These are phyloP conservation scores for Zaprionus inermis DNA, from an alignment of 1,140 invertebrate genomes.

Conservation along the genomic window DNA sequence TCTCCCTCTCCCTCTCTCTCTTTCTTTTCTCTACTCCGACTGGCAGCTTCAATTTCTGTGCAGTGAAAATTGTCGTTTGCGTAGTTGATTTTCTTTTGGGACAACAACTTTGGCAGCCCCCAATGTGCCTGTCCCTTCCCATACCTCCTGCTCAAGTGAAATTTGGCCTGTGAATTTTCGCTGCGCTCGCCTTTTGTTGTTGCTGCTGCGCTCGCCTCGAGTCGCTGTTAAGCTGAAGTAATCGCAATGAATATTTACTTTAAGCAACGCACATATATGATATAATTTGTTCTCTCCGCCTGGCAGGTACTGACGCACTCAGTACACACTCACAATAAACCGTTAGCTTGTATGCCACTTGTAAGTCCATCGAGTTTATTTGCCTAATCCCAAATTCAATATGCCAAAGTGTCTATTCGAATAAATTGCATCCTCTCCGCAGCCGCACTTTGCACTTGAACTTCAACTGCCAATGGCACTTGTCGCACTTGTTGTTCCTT, in stretches of 20 bases:
- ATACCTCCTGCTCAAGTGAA: conserved; percentile 56
- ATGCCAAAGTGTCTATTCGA: conserved; percentile 78
- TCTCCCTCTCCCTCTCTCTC: background rate
- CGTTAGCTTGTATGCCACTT: conserved; percentile 57
- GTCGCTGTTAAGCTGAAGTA: conserved; percentile 50
- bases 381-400: conserved; percentile 81
- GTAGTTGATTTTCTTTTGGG: conserved; percentile 42
- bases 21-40: background rate
- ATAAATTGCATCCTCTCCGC: conserved; percentile 63
- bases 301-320: conserved; percentile 6
- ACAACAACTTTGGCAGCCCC: conserved; percentile 20
- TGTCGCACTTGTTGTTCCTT: conserved; percentile 8
- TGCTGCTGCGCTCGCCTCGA: too few species aligned
- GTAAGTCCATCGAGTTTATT: conserved; percentile 74
- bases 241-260: conserved; percentile 77
- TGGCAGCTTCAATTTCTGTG: conserved; percentile 45
- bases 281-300: conserved; percentile 29
- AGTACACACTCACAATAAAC: conserved; percentile 48
- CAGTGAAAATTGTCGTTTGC: conserved; percentile 52
- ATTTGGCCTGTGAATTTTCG: conserved; percentile 49
- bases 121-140: conserved; percentile 2
- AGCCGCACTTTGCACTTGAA: conserved; percentile 47
- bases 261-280: conserved; percentile 55
- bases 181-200: conserved; percentile 36
- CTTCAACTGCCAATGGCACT: conserved; percentile 47